Percentiles rank a stretch among this genome's conserved stretches.
Conservation (phyloP, 2,113 vertebrate species). For the Anolis sagrei region DNA sequence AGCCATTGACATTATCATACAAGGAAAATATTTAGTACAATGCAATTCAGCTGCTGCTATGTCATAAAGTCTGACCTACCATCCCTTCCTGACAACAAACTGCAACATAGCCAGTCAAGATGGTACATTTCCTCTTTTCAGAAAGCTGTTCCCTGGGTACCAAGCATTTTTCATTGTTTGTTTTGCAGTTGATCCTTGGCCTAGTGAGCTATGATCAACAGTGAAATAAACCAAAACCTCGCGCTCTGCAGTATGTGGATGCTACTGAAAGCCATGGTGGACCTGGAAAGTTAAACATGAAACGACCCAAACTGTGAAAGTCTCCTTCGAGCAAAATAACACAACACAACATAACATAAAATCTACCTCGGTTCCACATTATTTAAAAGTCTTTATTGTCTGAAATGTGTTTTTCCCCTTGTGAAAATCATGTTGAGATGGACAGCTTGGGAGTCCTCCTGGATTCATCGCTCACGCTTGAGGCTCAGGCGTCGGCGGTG, state of each 20-base stretch:
- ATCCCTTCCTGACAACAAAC: background rate
- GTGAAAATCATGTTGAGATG: background rate
- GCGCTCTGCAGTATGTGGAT: background rate
- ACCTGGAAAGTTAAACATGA: background rate
- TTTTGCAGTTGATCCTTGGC: background rate
- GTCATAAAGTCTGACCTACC: background rate
- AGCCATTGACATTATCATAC: too few species aligned
- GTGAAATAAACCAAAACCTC: background rate
- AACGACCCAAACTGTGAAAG: constrained; percentile 18
- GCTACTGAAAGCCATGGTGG: background rate
- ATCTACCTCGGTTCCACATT: background rate
- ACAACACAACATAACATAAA: background rate
- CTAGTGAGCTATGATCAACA: background rate
- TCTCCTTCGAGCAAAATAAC: constrained; percentile 28
- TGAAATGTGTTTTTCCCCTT: background rate
- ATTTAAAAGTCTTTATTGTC: constrained; percentile 27
- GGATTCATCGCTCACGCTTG: too few species aligned
- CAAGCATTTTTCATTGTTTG: background rate
- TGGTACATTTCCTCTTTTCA: background rate
- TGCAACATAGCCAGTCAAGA: background rate
- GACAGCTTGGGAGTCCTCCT: too few species aligned
- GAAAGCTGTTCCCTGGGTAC: background rate
- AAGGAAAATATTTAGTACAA: background rate
- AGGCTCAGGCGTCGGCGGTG: too few species aligned
- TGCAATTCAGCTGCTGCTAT: background rate